phyloP scores from a whole-genome alignment of 2,797 vertebrate genomes.

The Podarcis lilfordi region DNA sequence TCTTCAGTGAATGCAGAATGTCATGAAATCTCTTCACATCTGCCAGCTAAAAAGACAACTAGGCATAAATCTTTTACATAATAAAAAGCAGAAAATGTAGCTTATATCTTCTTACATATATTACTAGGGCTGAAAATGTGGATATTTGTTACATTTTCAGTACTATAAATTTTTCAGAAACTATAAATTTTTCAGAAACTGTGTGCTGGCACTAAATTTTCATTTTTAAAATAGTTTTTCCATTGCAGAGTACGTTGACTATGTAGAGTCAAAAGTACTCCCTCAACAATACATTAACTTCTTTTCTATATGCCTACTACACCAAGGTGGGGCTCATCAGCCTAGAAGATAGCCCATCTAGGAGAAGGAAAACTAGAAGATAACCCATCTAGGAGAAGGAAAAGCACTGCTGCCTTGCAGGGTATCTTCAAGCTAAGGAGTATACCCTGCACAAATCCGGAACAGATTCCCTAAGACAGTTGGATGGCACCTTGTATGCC shows the following conservation, averaged over 20 bases:
- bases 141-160: conserved; percentile 52
- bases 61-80: conserved; percentile 79
- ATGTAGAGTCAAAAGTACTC: not conserved
- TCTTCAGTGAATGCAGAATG: conserved; percentile 60
- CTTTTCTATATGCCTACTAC: not conserved
- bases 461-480: too few relatives aligned
- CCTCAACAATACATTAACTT: not conserved
- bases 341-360: too few relatives aligned
- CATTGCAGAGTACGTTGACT: not conserved
- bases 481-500: too few relatives aligned
- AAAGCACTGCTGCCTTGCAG: too few relatives aligned
- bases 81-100: conserved; percentile 73
- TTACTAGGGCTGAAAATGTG: conserved; percentile 29
- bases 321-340: too few relatives aligned
- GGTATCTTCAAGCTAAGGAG: too few relatives aligned
- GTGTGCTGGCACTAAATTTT: conserved; percentile 27
- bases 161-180: conserved; percentile 19
- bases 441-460: too few relatives aligned
- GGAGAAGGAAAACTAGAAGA: too few relatives aligned
- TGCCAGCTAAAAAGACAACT: conserved; percentile 81
- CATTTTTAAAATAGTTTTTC: not conserved
- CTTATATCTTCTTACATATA: conserved; percentile 43
- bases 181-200: conserved; percentile 15
- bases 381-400: too few relatives aligned
- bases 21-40: conserved; percentile 81